A percentile compares a stretch with the other conserved stretches of the same genome.
These are phyloP conservation scores for Dasypolia templi DNA, from an alignment of 2,888 invertebrate genomes.

Conservation along the genomic window DNA sequence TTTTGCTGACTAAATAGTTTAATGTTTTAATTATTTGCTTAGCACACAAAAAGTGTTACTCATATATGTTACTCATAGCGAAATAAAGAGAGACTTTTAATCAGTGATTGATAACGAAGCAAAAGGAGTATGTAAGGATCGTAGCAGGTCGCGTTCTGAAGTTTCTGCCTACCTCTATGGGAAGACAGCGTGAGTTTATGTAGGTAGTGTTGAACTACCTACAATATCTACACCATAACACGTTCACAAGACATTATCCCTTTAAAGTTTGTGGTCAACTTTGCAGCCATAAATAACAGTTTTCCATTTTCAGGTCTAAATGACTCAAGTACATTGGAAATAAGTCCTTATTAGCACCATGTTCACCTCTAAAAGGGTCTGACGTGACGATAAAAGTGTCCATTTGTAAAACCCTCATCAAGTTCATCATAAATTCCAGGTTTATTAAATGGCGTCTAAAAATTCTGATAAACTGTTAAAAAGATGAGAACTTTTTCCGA, in stretches of 20 bases:
- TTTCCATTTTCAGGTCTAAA: slow-evolving; percentile 30
- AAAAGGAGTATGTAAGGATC: background rate
- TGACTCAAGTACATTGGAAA: slow-evolving; percentile 44
- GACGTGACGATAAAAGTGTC: slow-evolving; percentile 75
- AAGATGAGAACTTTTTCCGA: background rate
- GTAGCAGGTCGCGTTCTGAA: background rate
- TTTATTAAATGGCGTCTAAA: slow-evolving; percentile 65
- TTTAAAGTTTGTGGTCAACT: background rate
- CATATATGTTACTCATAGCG: background rate
- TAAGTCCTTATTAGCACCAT: slow-evolving; percentile 62
- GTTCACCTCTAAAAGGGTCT: slow-evolving; percentile 66
- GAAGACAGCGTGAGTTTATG: background rate
- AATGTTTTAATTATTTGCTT: slow-evolving; percentile 18
- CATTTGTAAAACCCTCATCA: slow-evolving; percentile 78
- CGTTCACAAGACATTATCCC: background rate
- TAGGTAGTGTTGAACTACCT: background rate
- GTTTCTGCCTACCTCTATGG: background rate
- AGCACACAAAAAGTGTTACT: background rate
- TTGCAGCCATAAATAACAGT: background rate
- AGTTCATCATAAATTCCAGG: slow-evolving; percentile 71
- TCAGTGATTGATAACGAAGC: background rate
- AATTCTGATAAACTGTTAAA: slow-evolving; percentile 65
- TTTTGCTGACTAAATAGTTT: slow-evolving; percentile 27
- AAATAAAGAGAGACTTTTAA: background rate
- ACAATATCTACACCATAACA: background rate